Percentiles rank a stretch among this genome's conserved stretches.
phyloP scores from a whole-genome alignment of 2,888 invertebrate species.

The Venusia cambrica region DNA sequence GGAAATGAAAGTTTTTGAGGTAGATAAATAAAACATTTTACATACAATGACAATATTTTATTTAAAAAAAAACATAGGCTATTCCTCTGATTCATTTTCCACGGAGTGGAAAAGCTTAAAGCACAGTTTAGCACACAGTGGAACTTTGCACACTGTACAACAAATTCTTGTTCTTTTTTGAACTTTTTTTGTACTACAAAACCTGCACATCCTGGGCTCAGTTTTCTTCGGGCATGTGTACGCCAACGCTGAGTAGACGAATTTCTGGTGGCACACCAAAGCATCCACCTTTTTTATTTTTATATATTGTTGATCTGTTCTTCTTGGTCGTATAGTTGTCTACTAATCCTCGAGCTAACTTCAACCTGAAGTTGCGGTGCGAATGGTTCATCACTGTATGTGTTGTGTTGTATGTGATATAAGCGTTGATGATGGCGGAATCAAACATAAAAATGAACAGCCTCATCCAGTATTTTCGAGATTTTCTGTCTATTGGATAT shows the following conservation, averaged over 20 bases:
- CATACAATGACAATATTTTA: no score
- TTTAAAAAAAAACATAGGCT: no score
- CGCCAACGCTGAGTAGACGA: conserved; percentile 1
- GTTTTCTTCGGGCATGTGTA: conserved; percentile 3
- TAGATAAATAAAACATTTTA: no score
- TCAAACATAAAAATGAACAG: conserved; percentile 19
- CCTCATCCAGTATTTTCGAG: conserved; percentile 9
- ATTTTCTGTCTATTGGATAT: conserved; percentile 19
- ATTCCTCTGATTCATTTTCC: no score
- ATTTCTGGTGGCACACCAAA: conserved; percentile 1
- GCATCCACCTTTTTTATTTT: conserved; percentile 5
- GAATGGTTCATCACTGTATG: no score
- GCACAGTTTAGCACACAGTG: conserved; percentile 7
- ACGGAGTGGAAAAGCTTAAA: no score
- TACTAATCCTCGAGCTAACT: no score
- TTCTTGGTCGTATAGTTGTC: no score
- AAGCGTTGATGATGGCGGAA: conserved; percentile 16
- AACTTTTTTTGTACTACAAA: no score
- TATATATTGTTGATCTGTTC: no score
- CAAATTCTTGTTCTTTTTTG: conserved; percentile 6
- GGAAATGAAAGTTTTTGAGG: no score
- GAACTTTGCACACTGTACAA: conserved; percentile 8
- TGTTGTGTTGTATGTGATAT: conserved; percentile 22
- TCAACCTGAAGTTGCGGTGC: no score
- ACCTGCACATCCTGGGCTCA: conserved; percentile 1